A percentile compares a stretch with the other conserved stretches of the same genome.
Conservation (phyloP, 37 sponge, comb jelly and placozoan genomes). For the Ephydatia muelleri region DNA sequence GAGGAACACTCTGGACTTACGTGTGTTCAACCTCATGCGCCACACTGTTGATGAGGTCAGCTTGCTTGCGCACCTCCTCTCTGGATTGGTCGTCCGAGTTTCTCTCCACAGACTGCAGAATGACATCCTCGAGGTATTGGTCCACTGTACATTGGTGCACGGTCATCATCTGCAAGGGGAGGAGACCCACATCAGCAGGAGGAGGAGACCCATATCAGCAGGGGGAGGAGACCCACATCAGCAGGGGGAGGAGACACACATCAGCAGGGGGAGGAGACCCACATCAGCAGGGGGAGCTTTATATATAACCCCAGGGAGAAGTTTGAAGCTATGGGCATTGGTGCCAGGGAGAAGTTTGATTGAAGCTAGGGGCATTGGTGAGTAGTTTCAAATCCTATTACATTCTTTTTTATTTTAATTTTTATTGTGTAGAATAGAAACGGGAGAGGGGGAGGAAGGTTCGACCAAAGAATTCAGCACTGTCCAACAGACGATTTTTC, state of each 20-base stretch:
- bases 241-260: not conserved
- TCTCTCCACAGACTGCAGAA: conserved; percentile 68
- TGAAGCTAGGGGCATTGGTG: no score
- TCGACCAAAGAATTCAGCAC: no score
- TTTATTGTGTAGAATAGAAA: not conserved
- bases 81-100: conserved; percentile 95
- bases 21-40: conserved; percentile 80
- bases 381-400: no score
- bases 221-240: not conserved
- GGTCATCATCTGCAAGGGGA: conserved; percentile 43
- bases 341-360: no score
- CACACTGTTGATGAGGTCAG: conserved; percentile 80
- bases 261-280: not conserved
- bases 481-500: no score
- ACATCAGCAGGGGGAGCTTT: not conserved
- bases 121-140: conserved; percentile 90
- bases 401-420: no score
- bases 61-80: conserved; percentile 74
- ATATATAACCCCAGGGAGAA: not conserved
- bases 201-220: not conserved
- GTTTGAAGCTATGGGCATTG: no score
- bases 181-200: not conserved
- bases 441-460: not conserved
- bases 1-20: conserved; percentile 27
- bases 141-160: conserved; percentile 92